Evolutionary conservation across 1,140 invertebrate species (phyloP), one percentile per base, ranked within the genome.

Genomic region (Lepidurus couesii): DNA sequence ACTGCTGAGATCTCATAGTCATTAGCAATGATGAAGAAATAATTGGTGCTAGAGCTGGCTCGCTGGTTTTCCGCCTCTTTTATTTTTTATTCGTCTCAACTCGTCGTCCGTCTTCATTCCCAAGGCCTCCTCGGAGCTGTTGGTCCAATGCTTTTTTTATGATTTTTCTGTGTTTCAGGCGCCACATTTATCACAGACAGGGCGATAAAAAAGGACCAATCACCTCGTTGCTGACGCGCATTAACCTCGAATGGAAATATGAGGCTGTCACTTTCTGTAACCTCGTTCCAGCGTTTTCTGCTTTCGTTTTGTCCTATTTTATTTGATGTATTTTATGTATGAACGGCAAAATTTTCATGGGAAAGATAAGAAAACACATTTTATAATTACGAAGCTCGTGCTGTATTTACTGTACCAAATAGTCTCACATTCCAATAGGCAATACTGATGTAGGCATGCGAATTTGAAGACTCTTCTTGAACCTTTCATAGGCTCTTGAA

Each of bases 171-270:
- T 65, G 53, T 65, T 65, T 65, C 21, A 65, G 53, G 53, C 53
- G 53, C 53, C 53, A 65, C 53, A 65, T 65, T 65, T 65, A 65
- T 65, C 53, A 65, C 53, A 21, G 53, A 13, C 16, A n/a, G 53
- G 53, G 13, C 53, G 53, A 65, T 65, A 65, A 65, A 65, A 65
- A 65, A 65, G 53, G 53, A 21, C 53, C 53, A 65, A 65, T 65
- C 53, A 65, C 53, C 21, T 65, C 53, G 53, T 65, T 16, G 53
- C 53, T 65, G 53, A 65, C 53, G 53, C 53, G 53, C 53, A 65
- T 65, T 65, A 65, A 65, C 53, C 53, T 65, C 53, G 53, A 65
- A 65, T 65, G 21, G 53, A 65, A 65, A 65, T 65, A 65, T 7
- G 53, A 21, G 53, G 21, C 53, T 65, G 53, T 65, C 53, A 65